These are phyloP conservation scores for Linnaemya tessellans DNA, from an alignment of 2,888 invertebrate genomes.

Conservation along the genomic window DNA sequence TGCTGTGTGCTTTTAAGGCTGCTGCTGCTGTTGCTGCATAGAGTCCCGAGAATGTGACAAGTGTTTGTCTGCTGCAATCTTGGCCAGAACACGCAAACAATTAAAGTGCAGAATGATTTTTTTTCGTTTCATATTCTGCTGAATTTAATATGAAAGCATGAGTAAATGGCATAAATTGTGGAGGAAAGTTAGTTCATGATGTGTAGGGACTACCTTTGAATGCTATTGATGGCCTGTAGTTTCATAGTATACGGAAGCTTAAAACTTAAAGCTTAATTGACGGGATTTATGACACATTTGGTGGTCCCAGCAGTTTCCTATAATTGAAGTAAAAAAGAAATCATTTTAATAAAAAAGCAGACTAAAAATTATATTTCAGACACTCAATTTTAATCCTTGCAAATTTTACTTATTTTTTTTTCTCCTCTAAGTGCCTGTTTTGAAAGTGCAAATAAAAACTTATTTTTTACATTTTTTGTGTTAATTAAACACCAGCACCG, in stretches of 20 bases:
- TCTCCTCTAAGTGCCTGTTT: neutral
- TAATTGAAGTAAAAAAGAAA: slow-evolving; percentile 3
- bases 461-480: neutral
- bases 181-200: neutral
- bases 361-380: neutral
- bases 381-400: neutral
- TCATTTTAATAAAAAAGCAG: no score
- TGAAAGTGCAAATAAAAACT: neutral
- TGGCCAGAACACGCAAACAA: slow-evolving; percentile 61
- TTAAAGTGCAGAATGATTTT: slow-evolving; percentile 42
- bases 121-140: neutral
- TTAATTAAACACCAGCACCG: slow-evolving; percentile 14
- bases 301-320: slow-evolving; percentile 1
- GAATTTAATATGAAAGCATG: slow-evolving; percentile 38
- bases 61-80: slow-evolving; percentile 49
- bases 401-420: neutral
- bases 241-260: slow-evolving; percentile 41
- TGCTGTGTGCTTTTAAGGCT: neutral
- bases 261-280: slow-evolving; percentile 35
- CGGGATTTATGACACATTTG: slow-evolving; percentile 46
- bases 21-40: no score
- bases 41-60: slow-evolving; percentile 31
- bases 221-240: slow-evolving; percentile 3
- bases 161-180: slow-evolving; percentile 44
- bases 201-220: slow-evolving; percentile 12